These are phyloP conservation scores for Chiridota heheva DNA, from an alignment of 35 echinoderm and acorn worm species.

Conservation along the genomic window DNA sequence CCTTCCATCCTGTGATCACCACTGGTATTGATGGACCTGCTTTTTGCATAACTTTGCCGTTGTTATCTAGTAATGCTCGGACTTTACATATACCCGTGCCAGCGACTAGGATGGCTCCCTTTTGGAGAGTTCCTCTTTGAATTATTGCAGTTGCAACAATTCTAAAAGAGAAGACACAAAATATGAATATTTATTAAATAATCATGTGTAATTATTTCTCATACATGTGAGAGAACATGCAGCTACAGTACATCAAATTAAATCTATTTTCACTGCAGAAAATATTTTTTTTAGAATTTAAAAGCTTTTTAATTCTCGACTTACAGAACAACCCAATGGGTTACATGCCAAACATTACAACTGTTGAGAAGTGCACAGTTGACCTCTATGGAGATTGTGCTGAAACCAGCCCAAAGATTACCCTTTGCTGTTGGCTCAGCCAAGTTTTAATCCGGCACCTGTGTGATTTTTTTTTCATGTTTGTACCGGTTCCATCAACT, in stretches of 20 bases:
- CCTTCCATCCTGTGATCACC: conserved; percentile 90
- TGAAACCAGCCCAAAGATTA: too few species aligned
- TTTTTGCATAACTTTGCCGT: conserved; percentile 45
- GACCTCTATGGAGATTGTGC: too few species aligned
- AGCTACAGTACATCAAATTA: not conserved
- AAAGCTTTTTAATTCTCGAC: too few species aligned
- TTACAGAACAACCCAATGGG: too few species aligned
- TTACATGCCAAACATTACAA: too few species aligned
- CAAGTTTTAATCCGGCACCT: too few species aligned
- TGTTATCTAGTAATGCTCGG: conserved; percentile 67
- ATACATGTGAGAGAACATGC: not conserved
- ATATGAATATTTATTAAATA: not conserved
- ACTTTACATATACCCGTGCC: conserved; percentile 81
- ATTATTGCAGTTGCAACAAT: conserved; percentile 76
- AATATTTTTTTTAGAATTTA: too few species aligned
- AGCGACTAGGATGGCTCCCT: conserved; percentile 71
- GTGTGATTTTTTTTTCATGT: too few species aligned
- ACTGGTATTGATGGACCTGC: conserved; percentile 73
- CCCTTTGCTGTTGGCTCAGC: too few species aligned
- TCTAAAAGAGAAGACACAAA: conserved; percentile 26
- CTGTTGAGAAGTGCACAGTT: too few species aligned
- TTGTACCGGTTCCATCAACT: too few species aligned
- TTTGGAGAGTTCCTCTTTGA: conserved; percentile 82
- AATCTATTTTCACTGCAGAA: not conserved
- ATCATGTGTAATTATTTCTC: not conserved